Percentiles rank a stretch among this genome's conserved stretches.
These are phyloP conservation scores for Ectropis grisescens DNA, from an alignment of 1,140 invertebrate species.

Conservation along the genomic window DNA sequence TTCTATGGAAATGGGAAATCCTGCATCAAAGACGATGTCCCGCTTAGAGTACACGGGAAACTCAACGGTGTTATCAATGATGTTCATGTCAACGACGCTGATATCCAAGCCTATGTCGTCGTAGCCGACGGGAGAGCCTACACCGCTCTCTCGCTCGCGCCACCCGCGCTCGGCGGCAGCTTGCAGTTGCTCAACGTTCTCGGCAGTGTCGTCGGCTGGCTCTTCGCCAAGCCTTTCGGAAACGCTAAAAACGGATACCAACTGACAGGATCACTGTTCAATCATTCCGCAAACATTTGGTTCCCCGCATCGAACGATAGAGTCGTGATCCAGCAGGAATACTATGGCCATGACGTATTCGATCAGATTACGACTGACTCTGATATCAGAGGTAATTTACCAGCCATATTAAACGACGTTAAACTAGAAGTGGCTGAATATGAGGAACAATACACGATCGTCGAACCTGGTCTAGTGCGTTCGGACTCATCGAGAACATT, in stretches of 20 bases:
- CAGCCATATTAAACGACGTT: constrained; percentile 73
- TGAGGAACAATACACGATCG: constrained; percentile 84
- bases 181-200: constrained; percentile 85
- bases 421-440: constrained; percentile 84
- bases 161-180: constrained; percentile 79
- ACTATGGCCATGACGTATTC: constrained; percentile 90
- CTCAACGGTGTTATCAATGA: constrained; percentile 86
- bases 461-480: constrained; percentile 72
- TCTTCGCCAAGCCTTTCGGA: constrained; percentile 87
- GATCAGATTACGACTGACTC: constrained; percentile 87
- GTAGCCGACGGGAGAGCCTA: constrained; percentile 90
- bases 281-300: constrained; percentile 81
- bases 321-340: constrained; percentile 82
- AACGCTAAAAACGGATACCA: constrained; percentile 89
- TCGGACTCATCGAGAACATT: constrained; percentile 68
- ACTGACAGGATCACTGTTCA: constrained; percentile 85
- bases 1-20: constrained; percentile 93
- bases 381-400: constrained; percentile 83
- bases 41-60: constrained; percentile 89
- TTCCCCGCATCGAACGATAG: constrained; percentile 81
- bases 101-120: constrained; percentile 93
- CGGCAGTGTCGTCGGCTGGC: constrained; percentile 88
- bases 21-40: constrained; percentile 86
- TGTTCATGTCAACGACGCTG: constrained; percentile 78
- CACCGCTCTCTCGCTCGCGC: constrained; percentile 88